Conservation (phyloP, 2,888 invertebrate species). For the Apamea sordens region DNA sequence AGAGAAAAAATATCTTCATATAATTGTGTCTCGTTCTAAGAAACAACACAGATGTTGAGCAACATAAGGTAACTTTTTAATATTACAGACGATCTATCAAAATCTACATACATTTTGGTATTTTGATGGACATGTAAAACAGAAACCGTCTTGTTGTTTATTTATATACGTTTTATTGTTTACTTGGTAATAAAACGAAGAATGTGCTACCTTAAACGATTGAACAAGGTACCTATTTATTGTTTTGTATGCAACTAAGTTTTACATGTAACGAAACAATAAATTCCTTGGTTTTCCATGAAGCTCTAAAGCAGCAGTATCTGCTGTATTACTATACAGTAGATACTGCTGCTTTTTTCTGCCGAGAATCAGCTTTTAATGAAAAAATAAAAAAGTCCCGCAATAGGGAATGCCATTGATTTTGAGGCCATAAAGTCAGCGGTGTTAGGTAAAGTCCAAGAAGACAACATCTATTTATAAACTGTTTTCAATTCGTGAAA, state of each 20-base stretch:
- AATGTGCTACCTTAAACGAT: conserved; percentile 9
- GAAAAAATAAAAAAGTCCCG: conserved; percentile 39
- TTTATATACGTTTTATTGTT: conserved; percentile 6
- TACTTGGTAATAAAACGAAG: conserved; percentile 5
- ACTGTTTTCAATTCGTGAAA: neutral
- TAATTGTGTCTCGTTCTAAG: neutral
- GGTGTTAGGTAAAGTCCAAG: neutral
- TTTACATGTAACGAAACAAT: too few relatives aligned
- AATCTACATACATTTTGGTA: conserved; percentile 26
- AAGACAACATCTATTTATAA: neutral
- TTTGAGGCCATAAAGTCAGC: conserved; percentile 7
- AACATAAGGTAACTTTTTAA: conserved; percentile 16
- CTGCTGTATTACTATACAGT: too few relatives aligned
- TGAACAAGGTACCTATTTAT: neutral
- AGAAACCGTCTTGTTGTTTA: conserved; percentile 1
- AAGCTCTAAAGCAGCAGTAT: neutral
- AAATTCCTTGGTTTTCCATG: too few relatives aligned
- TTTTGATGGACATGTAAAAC: conserved; percentile 16
- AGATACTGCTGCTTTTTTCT: too few relatives aligned
- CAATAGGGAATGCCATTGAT: conserved; percentile 31
- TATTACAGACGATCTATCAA: conserved; percentile 32
- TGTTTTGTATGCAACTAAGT: too few relatives aligned
- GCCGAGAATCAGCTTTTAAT: conserved; percentile 20
- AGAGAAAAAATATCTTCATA: neutral
- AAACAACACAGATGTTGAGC: neutral